Percentiles rank a stretch among this genome's conserved stretches.
Conservation (phyloP, 2,113 vertebrate species). For the Gymnogyps californianus region DNA sequence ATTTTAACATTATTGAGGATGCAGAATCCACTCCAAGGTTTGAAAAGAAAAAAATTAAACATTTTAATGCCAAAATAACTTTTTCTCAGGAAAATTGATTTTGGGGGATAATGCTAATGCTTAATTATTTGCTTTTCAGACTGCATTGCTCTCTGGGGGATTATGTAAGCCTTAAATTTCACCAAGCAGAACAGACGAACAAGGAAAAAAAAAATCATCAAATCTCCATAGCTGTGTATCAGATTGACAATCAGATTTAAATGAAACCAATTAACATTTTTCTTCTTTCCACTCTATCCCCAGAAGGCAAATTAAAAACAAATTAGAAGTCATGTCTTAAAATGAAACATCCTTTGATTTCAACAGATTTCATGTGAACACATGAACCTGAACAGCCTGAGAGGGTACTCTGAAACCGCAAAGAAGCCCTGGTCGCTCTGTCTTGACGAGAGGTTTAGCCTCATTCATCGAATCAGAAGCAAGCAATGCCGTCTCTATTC, state of each 20-base stretch:
- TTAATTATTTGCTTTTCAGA: slow-evolving; percentile 51
- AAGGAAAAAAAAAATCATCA: neutral
- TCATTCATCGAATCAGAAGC: slow-evolving; percentile 73
- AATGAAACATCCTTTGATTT: slow-evolving; percentile 50
- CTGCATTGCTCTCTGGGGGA: neutral
- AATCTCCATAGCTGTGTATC: neutral
- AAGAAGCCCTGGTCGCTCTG: slow-evolving; percentile 78
- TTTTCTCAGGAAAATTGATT: neutral
- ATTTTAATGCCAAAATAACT: neutral
- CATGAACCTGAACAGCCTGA: slow-evolving; percentile 42
- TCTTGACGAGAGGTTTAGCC: slow-evolving; percentile 80
- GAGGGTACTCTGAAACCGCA: neutral
- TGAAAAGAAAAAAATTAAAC: neutral
- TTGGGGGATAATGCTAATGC: neutral
- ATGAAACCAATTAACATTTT: neutral
- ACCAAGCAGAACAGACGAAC: neutral
- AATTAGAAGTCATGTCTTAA: neutral
- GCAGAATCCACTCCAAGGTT: neutral
- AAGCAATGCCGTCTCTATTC: slow-evolving; percentile 84
- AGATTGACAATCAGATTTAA: slow-evolving; percentile 1
- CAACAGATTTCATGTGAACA: slow-evolving; percentile 76
- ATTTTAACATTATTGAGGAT: neutral
- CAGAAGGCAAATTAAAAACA: slow-evolving; percentile 14
- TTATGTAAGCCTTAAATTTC: slow-evolving; percentile 8
- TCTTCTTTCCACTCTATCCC: neutral